A percentile compares a stretch with the other conserved stretches of the same genome.
phyloP scores from a whole-genome alignment of 2,113 vertebrate genomes.

The Syrrhaptes paradoxus region DNA sequence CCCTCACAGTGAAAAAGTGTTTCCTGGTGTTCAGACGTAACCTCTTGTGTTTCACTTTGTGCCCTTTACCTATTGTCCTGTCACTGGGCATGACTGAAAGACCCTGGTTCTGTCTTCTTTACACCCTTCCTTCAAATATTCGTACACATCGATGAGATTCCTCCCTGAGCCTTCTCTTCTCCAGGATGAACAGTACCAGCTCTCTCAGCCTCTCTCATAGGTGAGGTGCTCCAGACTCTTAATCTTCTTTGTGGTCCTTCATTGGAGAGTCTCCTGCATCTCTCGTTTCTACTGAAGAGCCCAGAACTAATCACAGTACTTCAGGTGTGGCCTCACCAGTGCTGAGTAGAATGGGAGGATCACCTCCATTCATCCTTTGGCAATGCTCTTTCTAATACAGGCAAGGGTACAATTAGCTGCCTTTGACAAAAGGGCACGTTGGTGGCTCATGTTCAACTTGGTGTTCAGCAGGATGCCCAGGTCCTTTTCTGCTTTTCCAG shows the following conservation, averaged over 20 bases:
- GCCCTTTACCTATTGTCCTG: background rate
- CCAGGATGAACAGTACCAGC: background rate
- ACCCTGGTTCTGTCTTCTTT: too few relatives aligned
- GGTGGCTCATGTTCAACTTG: too few relatives aligned
- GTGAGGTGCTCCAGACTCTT: background rate
- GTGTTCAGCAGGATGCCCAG: too few relatives aligned
- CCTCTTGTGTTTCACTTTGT: background rate
- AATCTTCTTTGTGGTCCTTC: background rate
- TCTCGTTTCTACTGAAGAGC: background rate
- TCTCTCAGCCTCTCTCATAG: background rate
- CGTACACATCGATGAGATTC: too few relatives aligned
- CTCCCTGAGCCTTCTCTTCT: background rate
- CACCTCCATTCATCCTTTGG: background rate
- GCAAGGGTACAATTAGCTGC: background rate
- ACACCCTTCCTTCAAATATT: too few relatives aligned
- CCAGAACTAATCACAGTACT: background rate
- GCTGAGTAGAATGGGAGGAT: background rate
- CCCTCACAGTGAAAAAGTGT: background rate
- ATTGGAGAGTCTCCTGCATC: background rate
- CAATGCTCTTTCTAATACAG: background rate
- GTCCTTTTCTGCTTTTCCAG: too few relatives aligned
- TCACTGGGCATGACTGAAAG: too few relatives aligned
- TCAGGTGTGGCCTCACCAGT: too few relatives aligned
- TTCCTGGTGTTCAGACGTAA: background rate
- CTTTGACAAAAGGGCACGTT: too few relatives aligned